These are phyloP conservation scores for Sycophila texana DNA, from an alignment of 2,888 invertebrate genomes.

Conservation along the genomic window DNA sequence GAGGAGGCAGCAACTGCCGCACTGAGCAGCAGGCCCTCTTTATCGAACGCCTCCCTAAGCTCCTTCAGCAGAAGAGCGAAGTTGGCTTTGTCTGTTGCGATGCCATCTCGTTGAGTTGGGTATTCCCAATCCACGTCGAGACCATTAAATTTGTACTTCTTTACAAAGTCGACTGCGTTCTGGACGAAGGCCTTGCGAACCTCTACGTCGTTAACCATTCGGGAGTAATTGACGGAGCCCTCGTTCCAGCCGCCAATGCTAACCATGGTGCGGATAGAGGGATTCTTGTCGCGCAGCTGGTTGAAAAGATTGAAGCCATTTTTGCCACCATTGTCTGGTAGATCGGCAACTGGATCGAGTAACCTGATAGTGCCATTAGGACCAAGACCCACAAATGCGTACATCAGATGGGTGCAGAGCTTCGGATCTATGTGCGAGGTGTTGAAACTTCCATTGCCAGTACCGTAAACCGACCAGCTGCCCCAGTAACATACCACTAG, in stretches of 20 bases:
- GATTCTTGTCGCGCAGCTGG: constrained; percentile 77
- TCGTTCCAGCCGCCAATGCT: constrained; percentile 86
- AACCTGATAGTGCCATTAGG: constrained; percentile 77
- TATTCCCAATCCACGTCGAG: constrained; percentile 87
- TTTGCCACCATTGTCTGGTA: constrained; percentile 76
- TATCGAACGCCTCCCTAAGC: constrained; percentile 78
- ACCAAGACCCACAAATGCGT: constrained; percentile 83
- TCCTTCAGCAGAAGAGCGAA: constrained; percentile 78
- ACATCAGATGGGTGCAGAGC: constrained; percentile 86
- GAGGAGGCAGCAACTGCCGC: constrained; percentile 78
- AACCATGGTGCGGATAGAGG: constrained; percentile 78
- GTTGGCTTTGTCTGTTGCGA: constrained; percentile 75
- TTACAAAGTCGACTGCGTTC: constrained; percentile 78
- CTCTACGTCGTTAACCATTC: constrained; percentile 77
- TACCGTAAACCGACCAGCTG: constrained; percentile 85
- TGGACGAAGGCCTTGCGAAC: constrained; percentile 78
- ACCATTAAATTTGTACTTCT: constrained; percentile 81
- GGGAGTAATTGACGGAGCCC: constrained; percentile 80
- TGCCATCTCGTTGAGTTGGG: constrained; percentile 79
- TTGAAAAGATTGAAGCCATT: constrained; percentile 79
- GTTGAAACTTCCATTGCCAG: constrained; percentile 81
- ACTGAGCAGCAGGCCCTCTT: constrained; percentile 71
- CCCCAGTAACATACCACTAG: constrained; percentile 86
- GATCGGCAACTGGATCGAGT: constrained; percentile 81
- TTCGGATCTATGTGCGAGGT: constrained; percentile 81